Conservation (phyloP, 1,140 invertebrate species). For the Cotesia typhae region DNA sequence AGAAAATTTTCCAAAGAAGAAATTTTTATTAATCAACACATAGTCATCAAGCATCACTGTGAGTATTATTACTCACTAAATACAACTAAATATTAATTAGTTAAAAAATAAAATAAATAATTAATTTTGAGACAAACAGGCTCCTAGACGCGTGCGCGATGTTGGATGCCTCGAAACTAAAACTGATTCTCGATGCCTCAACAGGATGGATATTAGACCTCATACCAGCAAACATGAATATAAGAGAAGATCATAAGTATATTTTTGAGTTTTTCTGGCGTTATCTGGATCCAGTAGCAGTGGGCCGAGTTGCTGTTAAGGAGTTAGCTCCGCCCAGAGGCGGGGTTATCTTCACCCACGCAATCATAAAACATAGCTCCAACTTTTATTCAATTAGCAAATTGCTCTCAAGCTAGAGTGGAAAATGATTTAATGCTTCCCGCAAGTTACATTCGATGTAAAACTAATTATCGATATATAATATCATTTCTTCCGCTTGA, state of each 20-base stretch:
- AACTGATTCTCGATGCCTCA: constrained; percentile 42
- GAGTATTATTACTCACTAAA: not conserved
- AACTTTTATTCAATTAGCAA: constrained; percentile 61
- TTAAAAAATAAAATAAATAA: constrained; percentile 10
- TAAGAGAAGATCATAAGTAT: constrained; percentile 10
- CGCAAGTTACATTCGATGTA: not conserved
- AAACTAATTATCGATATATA: not conserved
- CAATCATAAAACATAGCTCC: constrained; percentile 19
- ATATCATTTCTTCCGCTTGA: not conserved
- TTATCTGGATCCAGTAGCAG: not conserved
- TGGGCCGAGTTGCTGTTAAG: constrained; percentile 6
- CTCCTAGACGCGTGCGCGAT: constrained; percentile 34
- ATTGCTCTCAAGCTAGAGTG: constrained; percentile 45
- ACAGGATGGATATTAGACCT: constrained; percentile 14
- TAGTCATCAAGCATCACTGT: too few relatives aligned
- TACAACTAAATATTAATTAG: not conserved
- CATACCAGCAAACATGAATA: not conserved
- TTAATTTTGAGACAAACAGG: not conserved
- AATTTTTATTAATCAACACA: too few relatives aligned
- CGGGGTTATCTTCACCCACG: constrained; percentile 25
- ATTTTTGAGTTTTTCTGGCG: not conserved
- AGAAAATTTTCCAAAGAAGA: not conserved
- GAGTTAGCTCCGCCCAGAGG: constrained; percentile 11
- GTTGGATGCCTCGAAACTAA: constrained; percentile 42
- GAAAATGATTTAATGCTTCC: constrained; percentile 35